These are phyloP conservation scores for Phalera bucephala DNA, from an alignment of 2,888 invertebrate species.

Conservation along the genomic window DNA sequence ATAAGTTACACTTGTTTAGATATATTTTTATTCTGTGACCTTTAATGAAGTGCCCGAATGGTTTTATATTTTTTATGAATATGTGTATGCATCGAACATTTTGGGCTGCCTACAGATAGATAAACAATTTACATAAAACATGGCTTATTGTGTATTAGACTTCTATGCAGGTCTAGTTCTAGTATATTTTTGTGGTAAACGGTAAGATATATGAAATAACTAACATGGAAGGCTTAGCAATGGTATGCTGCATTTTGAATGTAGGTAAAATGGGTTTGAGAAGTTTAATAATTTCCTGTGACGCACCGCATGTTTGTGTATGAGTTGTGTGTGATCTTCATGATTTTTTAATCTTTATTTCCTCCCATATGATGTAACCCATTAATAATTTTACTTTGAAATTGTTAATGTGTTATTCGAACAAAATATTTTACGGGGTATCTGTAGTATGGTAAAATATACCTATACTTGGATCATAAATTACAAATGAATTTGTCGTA, in stretches of 20 bases:
- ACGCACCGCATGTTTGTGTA: slow-evolving; percentile 44
- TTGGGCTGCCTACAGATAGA: slow-evolving; percentile 43
- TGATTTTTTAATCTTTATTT: slow-evolving; percentile 28
- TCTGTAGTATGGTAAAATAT: too few relatives aligned
- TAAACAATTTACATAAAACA: slow-evolving; percentile 24
- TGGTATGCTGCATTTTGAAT: slow-evolving; percentile 9
- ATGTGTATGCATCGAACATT: slow-evolving; percentile 54
- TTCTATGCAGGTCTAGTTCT: slow-evolving; percentile 21
- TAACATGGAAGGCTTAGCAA: slow-evolving; percentile 9
- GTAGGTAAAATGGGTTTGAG: slow-evolving; percentile 17
- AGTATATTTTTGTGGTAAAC: slow-evolving; percentile 10
- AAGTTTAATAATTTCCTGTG: slow-evolving; percentile 14
- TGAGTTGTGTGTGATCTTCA: slow-evolving; percentile 64
- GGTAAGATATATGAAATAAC: slow-evolving; percentile 6
- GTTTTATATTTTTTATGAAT: slow-evolving; percentile 30
- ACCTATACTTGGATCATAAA: too few relatives aligned
- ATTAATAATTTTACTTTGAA: background rate
- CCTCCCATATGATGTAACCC: slow-evolving; percentile 7
- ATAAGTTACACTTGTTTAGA: slow-evolving; percentile 17
- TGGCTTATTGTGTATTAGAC: slow-evolving; percentile 22
- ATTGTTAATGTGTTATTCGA: background rate
- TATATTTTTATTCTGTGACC: slow-evolving; percentile 15
- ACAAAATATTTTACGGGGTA: background rate
- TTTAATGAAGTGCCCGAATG: slow-evolving; percentile 10
- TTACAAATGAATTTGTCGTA: too few relatives aligned